Percentiles rank a stretch among this genome's conserved stretches.
Evolutionary conservation across 2,113 vertebrate genomes (phyloP).

Genomic region (Fulmarus glacialis): DNA sequence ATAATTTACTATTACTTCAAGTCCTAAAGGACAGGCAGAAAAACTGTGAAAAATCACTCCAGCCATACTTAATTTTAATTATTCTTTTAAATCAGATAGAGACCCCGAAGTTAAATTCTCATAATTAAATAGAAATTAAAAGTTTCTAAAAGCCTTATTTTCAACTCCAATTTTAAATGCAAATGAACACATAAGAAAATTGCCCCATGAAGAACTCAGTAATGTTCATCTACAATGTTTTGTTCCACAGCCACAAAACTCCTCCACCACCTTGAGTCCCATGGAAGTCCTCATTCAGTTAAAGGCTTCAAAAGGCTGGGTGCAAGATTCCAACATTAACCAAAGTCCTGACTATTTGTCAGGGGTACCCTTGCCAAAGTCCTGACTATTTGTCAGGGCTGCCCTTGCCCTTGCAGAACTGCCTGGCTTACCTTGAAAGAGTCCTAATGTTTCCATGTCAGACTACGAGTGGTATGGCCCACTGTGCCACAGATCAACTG

Average conservation of each 20-base stretch:
- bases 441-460: background rate
- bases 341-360: background rate
- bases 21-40: slow-evolving; percentile 84
- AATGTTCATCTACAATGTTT: background rate
- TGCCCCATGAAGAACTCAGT: slow-evolving; percentile 16
- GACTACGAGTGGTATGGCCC: background rate
- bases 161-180: slow-evolving; percentile 80
- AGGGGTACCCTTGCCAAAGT: background rate
- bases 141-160: slow-evolving; percentile 82
- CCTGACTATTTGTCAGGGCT: background rate
- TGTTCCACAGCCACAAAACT: background rate
- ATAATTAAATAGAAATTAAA: slow-evolving; percentile 89
- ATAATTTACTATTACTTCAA: slow-evolving; percentile 88
- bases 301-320: background rate
- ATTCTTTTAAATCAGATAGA: slow-evolving; percentile 91
- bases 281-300: background rate
- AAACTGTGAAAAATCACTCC: slow-evolving; percentile 83
- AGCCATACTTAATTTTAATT: slow-evolving; percentile 95
- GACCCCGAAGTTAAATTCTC: slow-evolving; percentile 85
- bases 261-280: background rate
- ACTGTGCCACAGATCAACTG: background rate
- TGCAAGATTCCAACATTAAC: background rate
- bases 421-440: background rate
- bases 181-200: slow-evolving; percentile 69
- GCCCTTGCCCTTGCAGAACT: background rate